Evolutionary conservation across 1,140 invertebrate species (phyloP), one percentile per base, ranked within the genome.

Genomic region (Drosophila pectinifera): DNA sequence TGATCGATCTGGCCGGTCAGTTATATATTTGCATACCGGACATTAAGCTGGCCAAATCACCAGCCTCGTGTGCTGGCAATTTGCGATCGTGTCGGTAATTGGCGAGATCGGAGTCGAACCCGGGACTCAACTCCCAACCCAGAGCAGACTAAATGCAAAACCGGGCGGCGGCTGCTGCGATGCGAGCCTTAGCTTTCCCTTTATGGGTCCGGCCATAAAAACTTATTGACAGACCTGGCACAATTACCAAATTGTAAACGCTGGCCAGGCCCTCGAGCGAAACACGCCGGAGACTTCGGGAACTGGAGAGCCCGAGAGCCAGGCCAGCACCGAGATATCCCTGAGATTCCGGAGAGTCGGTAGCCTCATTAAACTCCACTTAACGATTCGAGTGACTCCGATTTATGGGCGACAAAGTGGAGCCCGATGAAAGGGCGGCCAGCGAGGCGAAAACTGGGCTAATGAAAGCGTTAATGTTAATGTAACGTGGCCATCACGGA

Each of bases 391-490:
- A 62, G 67, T 69, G 64, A 76, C 55, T 73, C 68, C 83, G 83
- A 88, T 83, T 86, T 82, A 86, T 86, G 82, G 69, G 79, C 78
- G 59, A 63, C 67, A 69, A 85, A 85, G 69, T 57, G 73, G 45
- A 81, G 67, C 49, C 38, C 64, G 61, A 86, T 74, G 74, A 88
- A 78, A 55, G 70, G 78, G 70, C 70, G 62, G 70, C 57, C 56
- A 51, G 22, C 62, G 45, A 61, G 57, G 43, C 73, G 34, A 79
- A 79, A 86, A 86, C 75, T 83, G 84, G 83, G 84, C 84, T 88
- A 88, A 83, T 88, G 83, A 89, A 83, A 73, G 84, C 84, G 83
- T 76, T 86, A 86, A 86, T 86, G 62, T 62, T 86, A 86, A 86
- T 88, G 62, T 62, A 74, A 78, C 53, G 34, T 51, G 51, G 53